Evolutionary conservation across 2,888 invertebrate species (phyloP), one percentile per base, ranked within the genome.

Genomic region (Malthinus seriepunctatus): DNA sequence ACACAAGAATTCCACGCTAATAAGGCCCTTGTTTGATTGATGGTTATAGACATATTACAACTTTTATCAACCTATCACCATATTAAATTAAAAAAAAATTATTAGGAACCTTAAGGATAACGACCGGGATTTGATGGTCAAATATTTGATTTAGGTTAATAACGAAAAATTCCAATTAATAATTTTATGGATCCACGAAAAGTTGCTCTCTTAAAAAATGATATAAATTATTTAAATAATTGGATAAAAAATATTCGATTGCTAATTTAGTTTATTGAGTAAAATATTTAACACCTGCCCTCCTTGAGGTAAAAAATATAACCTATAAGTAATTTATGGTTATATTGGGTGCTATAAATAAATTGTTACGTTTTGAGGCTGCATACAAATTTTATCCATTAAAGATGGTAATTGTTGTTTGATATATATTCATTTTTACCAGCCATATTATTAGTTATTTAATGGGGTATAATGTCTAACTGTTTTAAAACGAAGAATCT

Each of bases 1-100:
- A 72, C 73, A 71, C 72, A 68, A 67, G 67, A 70, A 72, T 72
- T 73, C 72, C 71, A 68, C 67, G 69, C 69, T 73, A 73, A 72
- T 73, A 70, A 71, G 69, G 68, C 69, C 68, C 65, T 67, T 61
- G 59, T 60, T 72, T 72, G 72, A 72, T 72, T 70, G 69, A 72
- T 70, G 62, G 69, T 39, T 37, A 44, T 46, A 53, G 53, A 53
- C 53, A 31, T 48, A 52, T 31, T 31, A 39, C 34, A 52, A 53
- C 56, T 53, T 53, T 53, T 55, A 56, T 62, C 59, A 59, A 37
- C 53, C 62, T 59, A 63, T 65, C 65, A 62, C 49, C 63, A 55
- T 62, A 56, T 62, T 65, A 65, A 63, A 15, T 15, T 23, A 38
- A 62, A 23, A 5, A 23, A 23, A 23, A 23, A 5, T 3, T 3